phyloP scores from a whole-genome alignment of 2,888 invertebrate genomes.

The Antitype chi region DNA sequence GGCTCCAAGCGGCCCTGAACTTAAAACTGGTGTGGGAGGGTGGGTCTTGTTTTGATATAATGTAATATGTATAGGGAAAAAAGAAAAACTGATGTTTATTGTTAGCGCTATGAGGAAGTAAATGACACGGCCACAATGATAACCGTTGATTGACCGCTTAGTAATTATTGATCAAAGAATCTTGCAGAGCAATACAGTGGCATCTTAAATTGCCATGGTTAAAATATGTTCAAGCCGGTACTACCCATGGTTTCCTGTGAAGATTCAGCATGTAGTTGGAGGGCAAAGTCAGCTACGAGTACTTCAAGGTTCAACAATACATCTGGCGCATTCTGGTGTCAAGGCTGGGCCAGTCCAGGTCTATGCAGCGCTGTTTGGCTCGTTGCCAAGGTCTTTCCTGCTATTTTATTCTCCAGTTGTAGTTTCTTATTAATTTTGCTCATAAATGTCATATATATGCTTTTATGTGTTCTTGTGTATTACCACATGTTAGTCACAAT shows the following conservation, averaged over 20 bases:
- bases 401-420: conserved; percentile 62
- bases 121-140: neutral
- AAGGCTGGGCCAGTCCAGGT: conserved; percentile 66
- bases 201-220: neutral
- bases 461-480: conserved; percentile 40
- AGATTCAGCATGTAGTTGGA: conserved; percentile 34
- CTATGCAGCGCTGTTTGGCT: conserved; percentile 61
- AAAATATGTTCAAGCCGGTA: neutral
- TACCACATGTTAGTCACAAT: conserved; percentile 33
- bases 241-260: conserved; percentile 7
- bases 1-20: conserved; percentile 78
- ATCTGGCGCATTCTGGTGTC: conserved; percentile 66
- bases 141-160: conserved; percentile 5
- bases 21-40: conserved; percentile 65
- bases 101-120: conserved; percentile 21
- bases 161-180: conserved; percentile 25
- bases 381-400: conserved; percentile 60
- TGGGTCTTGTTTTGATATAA: conserved; percentile 38
- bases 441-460: conserved; percentile 42
- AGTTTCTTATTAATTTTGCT: conserved; percentile 60
- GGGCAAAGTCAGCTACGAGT: conserved; percentile 42
- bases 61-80: conserved; percentile 13
- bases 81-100: neutral
- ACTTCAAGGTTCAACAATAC: conserved; percentile 61
- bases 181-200: conserved; percentile 4